phyloP scores from a whole-genome alignment of 2,888 invertebrate species.

The Chironomus tentans region DNA sequence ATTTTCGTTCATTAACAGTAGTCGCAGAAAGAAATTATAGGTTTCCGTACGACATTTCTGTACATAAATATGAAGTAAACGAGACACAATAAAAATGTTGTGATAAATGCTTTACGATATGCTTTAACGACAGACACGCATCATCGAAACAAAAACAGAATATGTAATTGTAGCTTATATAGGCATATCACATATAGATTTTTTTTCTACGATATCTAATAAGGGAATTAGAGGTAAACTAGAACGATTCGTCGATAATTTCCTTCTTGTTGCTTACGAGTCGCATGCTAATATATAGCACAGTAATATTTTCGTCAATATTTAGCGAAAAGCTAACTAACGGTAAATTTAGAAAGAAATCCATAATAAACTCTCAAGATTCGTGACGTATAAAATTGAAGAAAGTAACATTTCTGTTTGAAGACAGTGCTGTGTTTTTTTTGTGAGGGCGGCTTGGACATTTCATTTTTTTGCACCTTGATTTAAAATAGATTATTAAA shows the following conservation, averaged over 20 bases:
- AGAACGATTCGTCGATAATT: background rate
- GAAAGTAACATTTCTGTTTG: no score
- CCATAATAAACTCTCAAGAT: background rate
- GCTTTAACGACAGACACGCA: background rate
- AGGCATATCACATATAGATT: background rate
- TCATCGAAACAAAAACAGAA: background rate
- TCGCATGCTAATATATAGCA: background rate
- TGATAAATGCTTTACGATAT: background rate
- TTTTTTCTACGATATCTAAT: background rate
- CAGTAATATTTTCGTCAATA: background rate
- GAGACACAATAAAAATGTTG: background rate
- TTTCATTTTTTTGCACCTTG: background rate
- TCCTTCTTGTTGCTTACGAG: background rate
- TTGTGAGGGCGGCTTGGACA: background rate
- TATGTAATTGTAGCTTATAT: background rate
- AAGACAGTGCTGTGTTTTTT: no score
- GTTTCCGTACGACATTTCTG: background rate
- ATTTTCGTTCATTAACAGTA: background rate
- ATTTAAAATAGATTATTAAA: no score
- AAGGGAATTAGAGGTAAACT: background rate
- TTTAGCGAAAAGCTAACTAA: background rate
- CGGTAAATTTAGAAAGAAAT: background rate
- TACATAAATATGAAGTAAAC: background rate
- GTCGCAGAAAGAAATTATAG: background rate
- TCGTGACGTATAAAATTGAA: background rate